Base-by-base conservation (phyloP, 2,113 vertebrate species). In the Cyanoderma ruficeps region DNA sequence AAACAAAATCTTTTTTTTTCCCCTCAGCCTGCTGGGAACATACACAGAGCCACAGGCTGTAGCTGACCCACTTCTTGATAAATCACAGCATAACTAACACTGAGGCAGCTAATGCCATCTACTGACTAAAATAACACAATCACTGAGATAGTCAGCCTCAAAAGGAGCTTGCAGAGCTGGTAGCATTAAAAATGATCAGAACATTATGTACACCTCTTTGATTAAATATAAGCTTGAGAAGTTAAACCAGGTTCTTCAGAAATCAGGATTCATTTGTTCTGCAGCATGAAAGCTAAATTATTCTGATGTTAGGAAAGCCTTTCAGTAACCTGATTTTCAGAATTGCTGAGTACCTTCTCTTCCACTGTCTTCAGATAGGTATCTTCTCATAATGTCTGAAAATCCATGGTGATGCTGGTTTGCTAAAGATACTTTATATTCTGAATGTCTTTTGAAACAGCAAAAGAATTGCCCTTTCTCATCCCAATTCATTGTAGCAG, bases 61-160 rank as follows among this genome's bases (percentile, higher is more conserved):
- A 69, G 86, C 78, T 95, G 87, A 94, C 96, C 95, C 93, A 96
- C 88, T 97, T 95, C 93, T 78, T 91, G 87, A 74, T 87, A 90
- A 95, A 93, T 89, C 44, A 6, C 37, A 25, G 86, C 35, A 11
- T 65, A 91, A 90, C 84, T 92, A 72, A 83, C 91, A 87, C 84
- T 91, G 87, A 96, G 72, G 92, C 74, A 65, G 75, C 83, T 95
- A 75, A 95, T 96, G 95, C 92, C 89, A 94, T 93, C 95, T 96
- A 90, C 92, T 95, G 93, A 92, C 92, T 93, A n/a, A 94, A 94
- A 76, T 91, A 87, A 84, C 76, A 39, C 63, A 87, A 24, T 86
- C 87, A 69, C 50, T 11, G 9, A 57, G 35, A 68, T 7, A 59
- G 59, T 57, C 74, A n/a, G 49, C 42, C 65, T 92, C 74, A 35